Percentiles rank a stretch among this genome's conserved stretches.
Conservation (phyloP, 2,113 vertebrate genomes). For the Nerophis lumbriciformis region DNA sequence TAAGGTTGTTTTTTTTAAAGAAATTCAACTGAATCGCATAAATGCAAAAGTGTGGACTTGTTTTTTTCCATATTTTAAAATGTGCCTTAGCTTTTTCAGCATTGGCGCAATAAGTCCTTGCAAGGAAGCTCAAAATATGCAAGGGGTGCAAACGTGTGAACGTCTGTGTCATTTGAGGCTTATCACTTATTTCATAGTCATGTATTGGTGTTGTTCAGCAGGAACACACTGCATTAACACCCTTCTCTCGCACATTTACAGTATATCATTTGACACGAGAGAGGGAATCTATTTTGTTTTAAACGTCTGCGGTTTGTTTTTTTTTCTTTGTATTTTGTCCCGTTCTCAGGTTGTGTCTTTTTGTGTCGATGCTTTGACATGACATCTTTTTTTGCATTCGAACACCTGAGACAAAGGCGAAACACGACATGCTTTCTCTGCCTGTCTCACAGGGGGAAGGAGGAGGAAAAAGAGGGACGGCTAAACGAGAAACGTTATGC, state of each 20-base stretch:
- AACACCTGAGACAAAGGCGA: slow-evolving; percentile 49
- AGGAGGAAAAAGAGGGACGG: slow-evolving; percentile 26
- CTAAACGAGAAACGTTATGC: slow-evolving; percentile 64
- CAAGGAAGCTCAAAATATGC: slow-evolving; percentile 13
- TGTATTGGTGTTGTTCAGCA: slow-evolving; percentile 18
- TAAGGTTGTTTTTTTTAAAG: slow-evolving; percentile 16
- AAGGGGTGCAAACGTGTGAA: slow-evolving; percentile 27
- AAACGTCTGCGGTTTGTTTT: not conserved
- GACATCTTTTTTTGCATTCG: slow-evolving; percentile 52
- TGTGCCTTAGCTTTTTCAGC: slow-evolving; percentile 5
- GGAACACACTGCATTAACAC: slow-evolving; percentile 31
- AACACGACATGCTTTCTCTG: slow-evolving; percentile 42
- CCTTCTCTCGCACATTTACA: slow-evolving; percentile 18
- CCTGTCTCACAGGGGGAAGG: slow-evolving; percentile 38
- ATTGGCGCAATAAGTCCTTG: slow-evolving; percentile 16
- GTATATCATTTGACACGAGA: slow-evolving; percentile 36
- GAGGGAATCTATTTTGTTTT: slow-evolving; percentile 23
- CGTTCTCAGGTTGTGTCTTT: slow-evolving; percentile 28
- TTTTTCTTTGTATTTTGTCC: slow-evolving; percentile 20
- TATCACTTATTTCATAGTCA: slow-evolving; percentile 20
- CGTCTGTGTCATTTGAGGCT: slow-evolving; percentile 20
- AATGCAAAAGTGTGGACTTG: not conserved
- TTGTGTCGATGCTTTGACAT: slow-evolving; percentile 46
- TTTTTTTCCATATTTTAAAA: not conserved
- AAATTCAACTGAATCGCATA: slow-evolving; percentile 10